Evolutionary conservation across 1,140 invertebrate genomes (phyloP).

Genomic region (Hypsibius dujardini): DNA sequence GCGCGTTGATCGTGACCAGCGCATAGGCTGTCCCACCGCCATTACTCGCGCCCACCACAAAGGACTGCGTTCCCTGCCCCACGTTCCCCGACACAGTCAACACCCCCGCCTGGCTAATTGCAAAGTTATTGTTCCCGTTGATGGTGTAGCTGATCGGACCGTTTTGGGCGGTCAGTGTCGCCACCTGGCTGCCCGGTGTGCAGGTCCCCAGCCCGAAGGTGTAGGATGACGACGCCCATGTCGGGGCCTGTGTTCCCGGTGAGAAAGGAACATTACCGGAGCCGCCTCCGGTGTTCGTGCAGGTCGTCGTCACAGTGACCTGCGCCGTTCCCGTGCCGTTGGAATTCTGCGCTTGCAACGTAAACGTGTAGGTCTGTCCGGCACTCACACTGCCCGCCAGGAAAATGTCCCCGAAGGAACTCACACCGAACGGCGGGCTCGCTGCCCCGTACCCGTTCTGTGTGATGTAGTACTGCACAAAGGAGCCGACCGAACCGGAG

Average conservation of each 20-base stretch:
- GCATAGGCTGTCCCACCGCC: neutral
- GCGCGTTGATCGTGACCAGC: neutral
- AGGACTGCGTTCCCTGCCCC: neutral
- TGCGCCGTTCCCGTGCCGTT: neutral
- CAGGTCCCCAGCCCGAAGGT: neutral
- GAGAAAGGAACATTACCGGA: no score
- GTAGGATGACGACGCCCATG: neutral
- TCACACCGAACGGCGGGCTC: no score
- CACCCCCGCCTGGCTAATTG: neutral
- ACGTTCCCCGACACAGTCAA: neutral
- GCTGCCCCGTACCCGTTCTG: no score
- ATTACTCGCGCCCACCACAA: neutral
- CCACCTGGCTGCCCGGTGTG: neutral
- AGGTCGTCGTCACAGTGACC: neutral
- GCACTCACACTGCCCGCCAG: neutral
- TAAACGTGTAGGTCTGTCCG: neutral
- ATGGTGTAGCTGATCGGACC: neutral
- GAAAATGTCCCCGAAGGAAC: no score
- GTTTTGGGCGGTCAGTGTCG: neutral
- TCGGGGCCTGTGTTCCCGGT: neutral
- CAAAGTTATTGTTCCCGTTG: slow-evolving; percentile 6
- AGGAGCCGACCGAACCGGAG: no score
- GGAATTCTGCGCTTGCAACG: neutral
- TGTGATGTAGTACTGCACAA: no score
- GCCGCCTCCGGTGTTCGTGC: no score